These are phyloP conservation scores for Numida meleagris DNA, from an alignment of 2,113 vertebrate genomes.

Conservation along the genomic window DNA sequence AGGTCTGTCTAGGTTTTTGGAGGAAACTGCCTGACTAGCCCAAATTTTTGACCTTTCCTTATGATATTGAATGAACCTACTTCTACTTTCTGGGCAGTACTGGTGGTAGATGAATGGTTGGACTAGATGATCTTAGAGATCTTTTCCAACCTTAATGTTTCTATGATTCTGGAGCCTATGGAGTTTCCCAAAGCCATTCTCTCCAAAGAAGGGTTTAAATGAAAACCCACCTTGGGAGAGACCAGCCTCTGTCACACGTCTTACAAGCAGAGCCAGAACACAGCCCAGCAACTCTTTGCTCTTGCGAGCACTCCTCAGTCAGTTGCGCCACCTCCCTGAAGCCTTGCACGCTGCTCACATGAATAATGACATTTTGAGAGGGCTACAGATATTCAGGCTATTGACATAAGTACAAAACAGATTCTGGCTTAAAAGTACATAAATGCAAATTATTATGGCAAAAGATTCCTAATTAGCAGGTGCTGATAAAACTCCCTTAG, in stretches of 20 bases:
- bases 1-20: not conserved
- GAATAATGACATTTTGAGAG: constrained; percentile 14
- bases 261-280: not conserved
- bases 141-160: too few species aligned
- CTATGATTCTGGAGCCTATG: not conserved
- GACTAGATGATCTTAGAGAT: too few species aligned
- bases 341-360: not conserved
- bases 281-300: not conserved
- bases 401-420: not conserved
- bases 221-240: not conserved
- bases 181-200: not conserved
- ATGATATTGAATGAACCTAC: not conserved
- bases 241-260: rapidly evolving
- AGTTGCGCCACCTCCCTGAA: not conserved
- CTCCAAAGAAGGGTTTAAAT: not conserved
- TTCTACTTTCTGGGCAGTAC: not conserved
- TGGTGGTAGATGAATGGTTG: too few species aligned
- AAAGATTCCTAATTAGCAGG: not conserved
- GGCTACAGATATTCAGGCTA: not conserved
- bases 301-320: not conserved
- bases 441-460: not conserved
- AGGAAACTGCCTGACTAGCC: not conserved
- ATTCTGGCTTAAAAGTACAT: not conserved
- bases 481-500: not conserved
- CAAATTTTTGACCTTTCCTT: not conserved